phyloP scores from a whole-genome alignment of 2,113 vertebrate genomes.

The Eptatretus burgeri region DNA sequence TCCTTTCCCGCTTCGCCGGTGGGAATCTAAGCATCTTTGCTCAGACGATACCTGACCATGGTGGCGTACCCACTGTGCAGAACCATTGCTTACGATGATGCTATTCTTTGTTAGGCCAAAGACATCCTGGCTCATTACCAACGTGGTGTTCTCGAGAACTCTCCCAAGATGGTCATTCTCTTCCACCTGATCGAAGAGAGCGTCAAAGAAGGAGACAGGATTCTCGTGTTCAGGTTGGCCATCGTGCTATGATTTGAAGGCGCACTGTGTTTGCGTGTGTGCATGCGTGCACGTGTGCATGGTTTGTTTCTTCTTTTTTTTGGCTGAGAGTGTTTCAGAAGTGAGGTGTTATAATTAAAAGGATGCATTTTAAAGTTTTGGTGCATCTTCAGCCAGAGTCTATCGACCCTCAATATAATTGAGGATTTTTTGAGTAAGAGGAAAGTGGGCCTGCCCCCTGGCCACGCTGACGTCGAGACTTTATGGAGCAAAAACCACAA shows the following conservation, averaged over 20 bases:
- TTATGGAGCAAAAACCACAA: conserved; percentile 24
- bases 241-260: too few species aligned
- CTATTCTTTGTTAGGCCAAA: conserved; percentile 35
- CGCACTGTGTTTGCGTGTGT: too few species aligned
- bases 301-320: too few species aligned
- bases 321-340: too few species aligned
- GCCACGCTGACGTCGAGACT: background rate
- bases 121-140: conserved; percentile 61
- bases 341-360: too few species aligned
- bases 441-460: conserved; percentile 11
- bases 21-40: too few species aligned
- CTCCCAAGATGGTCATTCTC: conserved; percentile 85
- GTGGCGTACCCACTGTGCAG: too few species aligned
- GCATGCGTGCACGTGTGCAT: too few species aligned
- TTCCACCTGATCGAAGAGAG: conserved; percentile 86
- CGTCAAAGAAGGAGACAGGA: conserved; percentile 55
- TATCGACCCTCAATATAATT: conserved; percentile 79
- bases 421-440: conserved; percentile 72
- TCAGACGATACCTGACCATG: too few species aligned
- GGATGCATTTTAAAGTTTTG: too few species aligned
- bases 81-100: background rate
- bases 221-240: conserved; percentile 64
- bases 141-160: conserved; percentile 57
- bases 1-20: too few species aligned
- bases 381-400: conserved; percentile 45